phyloP scores from a whole-genome alignment of 2,888 invertebrate genomes.

The Cheilosia grossa region DNA sequence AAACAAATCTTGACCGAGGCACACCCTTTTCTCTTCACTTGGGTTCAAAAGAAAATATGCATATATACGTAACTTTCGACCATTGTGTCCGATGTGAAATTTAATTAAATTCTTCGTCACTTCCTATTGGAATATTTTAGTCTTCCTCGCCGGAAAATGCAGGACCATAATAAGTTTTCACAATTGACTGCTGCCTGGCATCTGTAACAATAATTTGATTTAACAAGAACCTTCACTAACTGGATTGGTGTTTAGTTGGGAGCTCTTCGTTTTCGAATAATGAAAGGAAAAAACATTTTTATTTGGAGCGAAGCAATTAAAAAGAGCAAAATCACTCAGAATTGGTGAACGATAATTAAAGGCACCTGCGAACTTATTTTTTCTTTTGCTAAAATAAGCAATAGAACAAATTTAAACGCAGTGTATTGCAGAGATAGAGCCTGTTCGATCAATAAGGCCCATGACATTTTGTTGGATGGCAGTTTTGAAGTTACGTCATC shows the following conservation, averaged over 20 bases:
- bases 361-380: too few relatives aligned
- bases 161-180: slow-evolving; percentile 10
- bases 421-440: too few relatives aligned
- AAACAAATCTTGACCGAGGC: slow-evolving; percentile 41
- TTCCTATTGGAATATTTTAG: slow-evolving; percentile 44
- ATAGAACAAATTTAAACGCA: too few relatives aligned
- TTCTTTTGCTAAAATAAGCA: too few relatives aligned
- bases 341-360: too few relatives aligned
- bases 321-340: too few relatives aligned
- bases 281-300: too few relatives aligned
- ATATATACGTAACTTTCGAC: slow-evolving; percentile 24
- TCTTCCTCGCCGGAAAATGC: slow-evolving; percentile 1
- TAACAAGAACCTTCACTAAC: slow-evolving; percentile 5
- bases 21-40: slow-evolving; percentile 5
- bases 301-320: too few relatives aligned
- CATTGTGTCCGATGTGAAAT: slow-evolving; percentile 39
- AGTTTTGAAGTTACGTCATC: too few relatives aligned
- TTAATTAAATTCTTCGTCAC: slow-evolving; percentile 56
- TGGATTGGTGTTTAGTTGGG: background rate
- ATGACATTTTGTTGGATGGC: too few relatives aligned
- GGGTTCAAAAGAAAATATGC: slow-evolving; percentile 17
- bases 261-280: too few relatives aligned
- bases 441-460: too few relatives aligned
- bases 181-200: slow-evolving; percentile 9
- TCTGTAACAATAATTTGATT: slow-evolving; percentile 25